These are phyloP conservation scores for Eulemur rufifrons DNA, from an alignment of 2,113 vertebrate genomes.

Conservation along the genomic window DNA sequence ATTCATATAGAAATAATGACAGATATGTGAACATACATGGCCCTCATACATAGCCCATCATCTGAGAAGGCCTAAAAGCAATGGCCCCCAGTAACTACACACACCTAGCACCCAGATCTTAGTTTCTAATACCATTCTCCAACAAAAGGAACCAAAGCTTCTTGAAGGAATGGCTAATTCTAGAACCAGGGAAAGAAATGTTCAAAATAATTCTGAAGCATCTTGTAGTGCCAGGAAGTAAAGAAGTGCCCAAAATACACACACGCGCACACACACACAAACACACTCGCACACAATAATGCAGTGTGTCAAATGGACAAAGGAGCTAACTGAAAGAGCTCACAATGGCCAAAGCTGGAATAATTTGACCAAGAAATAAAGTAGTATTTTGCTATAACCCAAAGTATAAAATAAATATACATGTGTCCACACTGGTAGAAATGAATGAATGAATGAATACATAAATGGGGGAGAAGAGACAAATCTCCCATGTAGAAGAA, in stretches of 20 bases:
- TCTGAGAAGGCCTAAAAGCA: background rate
- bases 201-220: background rate
- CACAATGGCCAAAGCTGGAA: background rate
- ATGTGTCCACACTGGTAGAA: background rate
- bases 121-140: background rate
- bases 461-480: background rate
- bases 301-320: background rate
- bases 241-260: background rate
- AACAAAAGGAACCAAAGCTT: background rate
- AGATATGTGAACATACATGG: background rate
- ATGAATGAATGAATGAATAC: background rate
- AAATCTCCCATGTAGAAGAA: background rate
- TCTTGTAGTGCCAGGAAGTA: background rate
- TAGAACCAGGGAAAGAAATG: background rate
- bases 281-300: background rate
- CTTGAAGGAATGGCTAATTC: background rate
- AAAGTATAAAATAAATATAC: background rate
- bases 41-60: background rate
- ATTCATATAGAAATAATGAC: background rate
- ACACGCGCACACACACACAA: background rate
- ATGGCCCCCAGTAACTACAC: background rate
- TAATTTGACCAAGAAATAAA: background rate
- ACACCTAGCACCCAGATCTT: background rate
- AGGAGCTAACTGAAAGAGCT: background rate
- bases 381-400: background rate